These are phyloP conservation scores for Malurus melanocephalus DNA, from an alignment of 2,113 vertebrate genomes.

Conservation along the genomic window DNA sequence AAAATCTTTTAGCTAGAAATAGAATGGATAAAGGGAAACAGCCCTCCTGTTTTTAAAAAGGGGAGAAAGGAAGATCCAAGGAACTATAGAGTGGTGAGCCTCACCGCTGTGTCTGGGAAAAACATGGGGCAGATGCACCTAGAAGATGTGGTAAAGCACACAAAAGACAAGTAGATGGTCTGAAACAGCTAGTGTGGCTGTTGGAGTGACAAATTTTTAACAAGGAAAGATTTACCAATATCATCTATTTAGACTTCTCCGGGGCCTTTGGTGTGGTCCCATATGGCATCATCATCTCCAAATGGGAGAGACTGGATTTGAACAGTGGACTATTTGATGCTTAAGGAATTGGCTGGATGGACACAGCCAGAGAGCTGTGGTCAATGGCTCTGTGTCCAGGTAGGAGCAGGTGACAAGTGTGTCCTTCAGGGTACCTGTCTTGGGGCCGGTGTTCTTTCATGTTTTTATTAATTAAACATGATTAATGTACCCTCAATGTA, in stretches of 20 bases:
- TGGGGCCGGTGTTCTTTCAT: rapidly evolving
- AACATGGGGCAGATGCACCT: neutral
- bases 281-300: neutral
- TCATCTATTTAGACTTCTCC: neutral
- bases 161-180: neutral
- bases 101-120: neutral
- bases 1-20: neutral
- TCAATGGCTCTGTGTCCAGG: neutral
- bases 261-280: neutral
- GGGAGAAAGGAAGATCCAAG: neutral
- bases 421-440: neutral
- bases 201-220: neutral
- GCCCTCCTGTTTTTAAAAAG: neutral
- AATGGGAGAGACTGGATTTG: neutral
- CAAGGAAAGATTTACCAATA: neutral
- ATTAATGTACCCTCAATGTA: too few relatives aligned
- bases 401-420: neutral
- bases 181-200: rapidly evolving
- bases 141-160: neutral
- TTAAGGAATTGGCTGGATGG: neutral
- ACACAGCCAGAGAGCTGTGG: rapidly evolving
- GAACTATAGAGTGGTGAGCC: rapidly evolving
- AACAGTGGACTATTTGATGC: neutral
- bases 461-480: neutral
- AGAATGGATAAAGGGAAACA: neutral